Evolutionary conservation across 2,797 vertebrate species (phyloP), one percentile per base, ranked within the genome.

Genomic region (Aeoliscus strigatus): DNA sequence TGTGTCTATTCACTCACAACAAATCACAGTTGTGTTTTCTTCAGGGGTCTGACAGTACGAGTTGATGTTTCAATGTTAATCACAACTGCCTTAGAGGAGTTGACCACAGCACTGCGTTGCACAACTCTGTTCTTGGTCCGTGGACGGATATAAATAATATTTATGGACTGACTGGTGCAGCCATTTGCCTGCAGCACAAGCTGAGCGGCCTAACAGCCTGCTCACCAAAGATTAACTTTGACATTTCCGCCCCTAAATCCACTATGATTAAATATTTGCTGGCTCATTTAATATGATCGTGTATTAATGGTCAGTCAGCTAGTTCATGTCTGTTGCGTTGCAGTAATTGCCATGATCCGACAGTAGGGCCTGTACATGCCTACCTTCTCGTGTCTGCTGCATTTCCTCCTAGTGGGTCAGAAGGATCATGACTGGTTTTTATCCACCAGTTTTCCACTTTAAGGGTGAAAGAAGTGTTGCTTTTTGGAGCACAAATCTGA

Each of bases 271-370:
- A 79, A 82, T 76, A 73, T 80, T 73, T 78, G 59, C 71, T 60
- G 63, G 47, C 66, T 80, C 68, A 77, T 82, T 84, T 81, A 67
- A 57, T 73, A 62, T 75, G 60, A 76, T 78, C 62, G 64, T 69
- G 59, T 77, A 74, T 80, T 73, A 69, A 75, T 60, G 70, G 66
- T 57, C 70, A 73, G 66, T 70, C 55, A 50, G 35, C 55, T 51
- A 55, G 60, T 63, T 66, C 63, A 39, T 38, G 47, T 61, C 52
- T 16, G 53, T 52, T 60, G 34, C 31, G 30, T 54, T 37, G 49
- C 42, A 73, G 41, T 51, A 60, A 59, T 66, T 66, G 38, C 42
- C 15, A 18, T 51, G 40, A 75, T 68, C 63, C 60, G 64, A 34
- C 42, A 42, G 29, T 44, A 46, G 51, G 45, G 45, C 23, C 25